phyloP scores from a whole-genome alignment of 2,797 vertebrate genomes.

The Thaleichthys pacificus region DNA sequence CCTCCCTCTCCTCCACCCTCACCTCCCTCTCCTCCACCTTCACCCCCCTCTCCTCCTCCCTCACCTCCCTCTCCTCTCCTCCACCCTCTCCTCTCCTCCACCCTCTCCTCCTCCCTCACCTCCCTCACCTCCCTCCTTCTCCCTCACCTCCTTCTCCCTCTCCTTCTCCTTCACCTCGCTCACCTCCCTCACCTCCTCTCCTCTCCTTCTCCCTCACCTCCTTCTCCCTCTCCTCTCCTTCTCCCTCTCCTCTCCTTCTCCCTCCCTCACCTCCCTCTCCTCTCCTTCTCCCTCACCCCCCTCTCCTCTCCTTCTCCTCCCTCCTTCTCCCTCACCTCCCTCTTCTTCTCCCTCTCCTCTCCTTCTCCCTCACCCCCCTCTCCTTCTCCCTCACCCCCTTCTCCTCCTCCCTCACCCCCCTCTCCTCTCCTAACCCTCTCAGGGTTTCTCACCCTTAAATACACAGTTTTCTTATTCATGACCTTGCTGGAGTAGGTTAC shows the following conservation, averaged over 20 bases:
- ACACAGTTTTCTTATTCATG: not conserved
- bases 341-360: not conserved
- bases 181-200: not conserved
- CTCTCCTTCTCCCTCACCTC: not conserved
- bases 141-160: too few relatives aligned
- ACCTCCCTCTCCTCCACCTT: too few relatives aligned
- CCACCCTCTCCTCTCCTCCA: not conserved
- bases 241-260: not conserved
- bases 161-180: too few relatives aligned
- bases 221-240: not conserved
- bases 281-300: too few relatives aligned
- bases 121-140: not conserved
- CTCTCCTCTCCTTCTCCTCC: too few relatives aligned
- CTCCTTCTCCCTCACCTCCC: too few relatives aligned
- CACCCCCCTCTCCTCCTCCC: not conserved
- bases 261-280: too few relatives aligned
- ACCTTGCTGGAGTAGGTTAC: not conserved
- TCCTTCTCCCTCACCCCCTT: too few relatives aligned
- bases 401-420: not conserved
- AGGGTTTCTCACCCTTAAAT: not conserved
- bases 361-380: not conserved
- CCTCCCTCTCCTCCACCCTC: too few relatives aligned
- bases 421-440: not conserved
- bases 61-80: too few relatives aligned
- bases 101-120: too few relatives aligned